Evolutionary conservation across 2,113 vertebrate species (phyloP).

Genomic region (Prolemur simus): DNA sequence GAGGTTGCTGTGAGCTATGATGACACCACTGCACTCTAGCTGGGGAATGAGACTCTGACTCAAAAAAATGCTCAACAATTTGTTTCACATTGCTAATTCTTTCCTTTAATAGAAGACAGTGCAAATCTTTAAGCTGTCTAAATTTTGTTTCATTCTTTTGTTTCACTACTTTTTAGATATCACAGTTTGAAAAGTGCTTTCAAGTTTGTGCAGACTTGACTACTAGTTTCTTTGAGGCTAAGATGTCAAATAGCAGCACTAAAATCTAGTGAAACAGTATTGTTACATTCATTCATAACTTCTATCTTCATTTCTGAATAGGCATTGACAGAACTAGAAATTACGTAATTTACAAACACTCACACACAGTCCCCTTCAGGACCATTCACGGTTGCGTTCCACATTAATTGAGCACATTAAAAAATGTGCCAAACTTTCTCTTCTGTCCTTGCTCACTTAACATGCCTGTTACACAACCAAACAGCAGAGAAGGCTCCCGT

Average conservation of each 20-base stretch:
- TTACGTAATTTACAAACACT: neutral
- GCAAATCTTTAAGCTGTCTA: neutral
- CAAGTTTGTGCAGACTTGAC: neutral
- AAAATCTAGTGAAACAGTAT: neutral
- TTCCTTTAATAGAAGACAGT: neutral
- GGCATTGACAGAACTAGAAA: neutral
- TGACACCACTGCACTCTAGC: too few relatives aligned
- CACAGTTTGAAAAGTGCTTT: conserved; percentile 11
- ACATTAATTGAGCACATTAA: neutral
- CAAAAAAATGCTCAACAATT: neutral
- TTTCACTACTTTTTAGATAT: neutral
- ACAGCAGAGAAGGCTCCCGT: neutral
- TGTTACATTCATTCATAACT: neutral
- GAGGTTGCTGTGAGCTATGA: too few relatives aligned
- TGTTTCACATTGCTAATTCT: neutral
- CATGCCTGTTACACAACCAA: neutral
- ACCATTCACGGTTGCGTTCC: fast-evolving
- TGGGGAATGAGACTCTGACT: too few relatives aligned
- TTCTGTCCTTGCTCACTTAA: neutral
- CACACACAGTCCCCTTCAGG: neutral
- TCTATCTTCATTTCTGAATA: neutral
- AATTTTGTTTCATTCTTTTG: neutral
- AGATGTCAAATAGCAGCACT: neutral
- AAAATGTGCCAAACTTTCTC: neutral
- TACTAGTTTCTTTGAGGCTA: neutral